Evolutionary conservation across 2,113 vertebrate genomes (phyloP).

Genomic region (Thermophis baileyi): DNA sequence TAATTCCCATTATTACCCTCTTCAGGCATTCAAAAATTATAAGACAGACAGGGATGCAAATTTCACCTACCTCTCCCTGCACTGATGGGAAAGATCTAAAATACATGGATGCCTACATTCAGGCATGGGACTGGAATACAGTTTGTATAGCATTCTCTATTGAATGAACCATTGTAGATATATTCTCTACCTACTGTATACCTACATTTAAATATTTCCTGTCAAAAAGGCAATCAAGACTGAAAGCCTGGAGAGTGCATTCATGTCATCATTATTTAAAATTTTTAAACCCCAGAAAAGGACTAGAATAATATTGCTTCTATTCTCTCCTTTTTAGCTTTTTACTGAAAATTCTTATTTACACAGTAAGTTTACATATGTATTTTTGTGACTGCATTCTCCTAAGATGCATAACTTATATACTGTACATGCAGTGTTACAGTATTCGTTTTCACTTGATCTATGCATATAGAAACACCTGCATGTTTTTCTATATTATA

Average conservation of each 20-base stretch:
- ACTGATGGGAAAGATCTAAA: neutral
- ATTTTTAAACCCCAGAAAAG: neutral
- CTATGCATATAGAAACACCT: neutral
- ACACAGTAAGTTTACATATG: neutral
- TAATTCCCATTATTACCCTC: neutral
- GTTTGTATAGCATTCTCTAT: neutral
- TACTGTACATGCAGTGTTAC: neutral
- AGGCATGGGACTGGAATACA: neutral
- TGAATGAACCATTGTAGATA: neutral
- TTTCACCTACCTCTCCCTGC: neutral
- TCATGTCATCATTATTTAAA: neutral
- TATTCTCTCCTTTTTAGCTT: neutral
- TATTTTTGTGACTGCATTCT: neutral
- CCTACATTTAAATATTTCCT: neutral
- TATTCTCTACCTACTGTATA: neutral
- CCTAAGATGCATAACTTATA: neutral
- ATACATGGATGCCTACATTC: neutral
- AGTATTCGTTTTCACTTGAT: neutral
- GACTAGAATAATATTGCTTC: neutral
- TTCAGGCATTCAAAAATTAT: neutral
- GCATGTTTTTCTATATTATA: neutral
- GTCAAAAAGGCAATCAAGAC: neutral
- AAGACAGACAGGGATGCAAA: neutral
- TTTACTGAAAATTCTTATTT: neutral
- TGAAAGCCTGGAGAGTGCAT: neutral